Evolutionary conservation across 2,113 vertebrate species (phyloP).

Genomic region (Saccopteryx bilineata): DNA sequence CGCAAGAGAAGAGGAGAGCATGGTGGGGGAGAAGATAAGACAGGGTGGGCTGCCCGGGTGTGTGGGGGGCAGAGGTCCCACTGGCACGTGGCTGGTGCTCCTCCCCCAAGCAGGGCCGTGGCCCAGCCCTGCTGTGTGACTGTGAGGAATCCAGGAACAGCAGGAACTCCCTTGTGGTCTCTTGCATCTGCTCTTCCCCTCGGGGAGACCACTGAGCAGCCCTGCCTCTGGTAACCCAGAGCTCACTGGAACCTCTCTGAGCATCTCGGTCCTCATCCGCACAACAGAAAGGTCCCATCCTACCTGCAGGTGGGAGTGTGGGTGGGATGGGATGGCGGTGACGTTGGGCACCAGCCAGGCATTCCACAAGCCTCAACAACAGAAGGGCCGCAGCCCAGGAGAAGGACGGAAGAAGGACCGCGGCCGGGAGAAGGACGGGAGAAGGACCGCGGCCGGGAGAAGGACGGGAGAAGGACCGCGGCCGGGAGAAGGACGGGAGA

Average conservation of each 20-base stretch:
- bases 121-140: not conserved
- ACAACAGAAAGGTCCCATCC: too few species aligned
- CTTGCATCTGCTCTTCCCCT: not conserved
- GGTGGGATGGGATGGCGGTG: not conserved
- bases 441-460: too few species aligned
- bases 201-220: not conserved
- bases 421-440: too few species aligned
- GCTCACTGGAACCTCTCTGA: not conserved
- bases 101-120: not conserved
- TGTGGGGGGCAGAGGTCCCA: fast-evolving
- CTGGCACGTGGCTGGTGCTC: not conserved
- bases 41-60: not conserved
- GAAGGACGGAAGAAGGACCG: too few species aligned
- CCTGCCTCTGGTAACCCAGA: not conserved
- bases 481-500: too few species aligned
- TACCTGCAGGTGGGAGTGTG: not conserved
- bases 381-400: not conserved
- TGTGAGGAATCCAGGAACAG: fast-evolving
- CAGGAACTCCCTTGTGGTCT: not conserved
- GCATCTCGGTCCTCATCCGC: not conserved
- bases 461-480: too few species aligned
- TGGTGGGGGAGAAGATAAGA: not conserved
- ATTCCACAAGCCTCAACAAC: not conserved
- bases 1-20: not conserved
- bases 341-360: fast-evolving